Evolutionary conservation across 2,113 vertebrate genomes (phyloP), one percentile per base, ranked within the genome.

Genomic region (Mystacornis crossleyi): DNA sequence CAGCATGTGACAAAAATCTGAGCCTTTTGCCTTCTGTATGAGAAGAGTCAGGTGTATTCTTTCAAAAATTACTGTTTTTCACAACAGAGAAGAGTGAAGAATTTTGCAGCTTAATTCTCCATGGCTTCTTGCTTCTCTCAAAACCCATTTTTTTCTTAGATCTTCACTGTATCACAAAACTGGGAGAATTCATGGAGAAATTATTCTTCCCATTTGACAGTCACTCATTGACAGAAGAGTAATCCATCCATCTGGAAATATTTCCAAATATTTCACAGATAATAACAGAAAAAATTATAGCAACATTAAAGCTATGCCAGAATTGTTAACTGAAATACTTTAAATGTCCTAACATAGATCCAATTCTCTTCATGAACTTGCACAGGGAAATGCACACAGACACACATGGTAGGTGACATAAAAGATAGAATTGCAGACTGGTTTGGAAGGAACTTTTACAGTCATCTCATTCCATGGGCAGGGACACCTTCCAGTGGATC

Each of bases 371-470:
- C 42, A 26, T 72, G 15, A 12, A 43, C 10, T 33, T 47, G 36
- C 54, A n/a, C 14, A 14, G 48, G 43, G 34, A 86, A 64, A 51
- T 65, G 10, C 3, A 10, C 4, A 31, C 19, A 33, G 5, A 26
- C 8, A 20, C 9, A 18, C 0, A 1, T 26, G 40, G 24, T 61
- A 28, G 23, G 12, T 55, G 57, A 18, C 34, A 47, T 16, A 43
- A 72, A 47, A 33, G n/a, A 61, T 3, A 19, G 47, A 62, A 20
- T 20, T 13, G n/a, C 38, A 43, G 14, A 17, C 23, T 50, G 31
- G 14, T 48, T 64, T 71, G 42, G 25, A 34, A 34, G 25, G 9
- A 80, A 15, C 34, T 9, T 64, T 42, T 64, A 10, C 6, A 88
- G 9, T 34, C 17, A 36, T 12, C 20, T 21, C 5, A 1, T 42